These are phyloP conservation scores for Herpailurus yagouaroundi DNA, from an alignment of 2,113 vertebrate genomes.

Conservation along the genomic window DNA sequence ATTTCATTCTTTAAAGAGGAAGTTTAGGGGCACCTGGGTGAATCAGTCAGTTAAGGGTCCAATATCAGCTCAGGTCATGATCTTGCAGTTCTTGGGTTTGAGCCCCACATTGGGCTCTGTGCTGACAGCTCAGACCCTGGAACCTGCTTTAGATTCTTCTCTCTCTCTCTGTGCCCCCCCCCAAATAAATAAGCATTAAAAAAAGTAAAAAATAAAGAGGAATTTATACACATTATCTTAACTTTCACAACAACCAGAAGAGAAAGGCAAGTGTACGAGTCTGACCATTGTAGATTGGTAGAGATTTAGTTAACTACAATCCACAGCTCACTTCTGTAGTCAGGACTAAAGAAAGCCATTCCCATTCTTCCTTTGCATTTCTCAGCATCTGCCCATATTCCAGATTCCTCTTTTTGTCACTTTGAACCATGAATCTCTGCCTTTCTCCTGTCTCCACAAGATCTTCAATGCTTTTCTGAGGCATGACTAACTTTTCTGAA, in stretches of 20 bases:
- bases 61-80: too few relatives aligned
- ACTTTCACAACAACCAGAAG: neutral
- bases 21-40: too few relatives aligned
- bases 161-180: too few relatives aligned
- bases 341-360: neutral
- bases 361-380: neutral
- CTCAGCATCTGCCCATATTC: neutral
- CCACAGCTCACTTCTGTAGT: neutral
- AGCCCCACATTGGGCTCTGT: too few relatives aligned
- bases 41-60: too few relatives aligned
- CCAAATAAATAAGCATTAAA: too few relatives aligned
- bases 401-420: neutral
- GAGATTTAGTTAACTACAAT: neutral
- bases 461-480: neutral
- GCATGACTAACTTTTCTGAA: neutral
- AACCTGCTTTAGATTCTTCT: too few relatives aligned
- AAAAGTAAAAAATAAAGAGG: too few relatives aligned
- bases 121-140: too few relatives aligned
- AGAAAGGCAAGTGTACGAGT: neutral
- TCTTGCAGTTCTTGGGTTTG: too few relatives aligned
- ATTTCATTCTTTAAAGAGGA: neutral
- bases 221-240: neutral
- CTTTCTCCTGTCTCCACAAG: neutral
- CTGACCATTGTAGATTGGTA: neutral
- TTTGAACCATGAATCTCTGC: neutral